Evolutionary conservation across 1,140 invertebrate species (phyloP).

Genomic region (Drosophila rufa): DNA sequence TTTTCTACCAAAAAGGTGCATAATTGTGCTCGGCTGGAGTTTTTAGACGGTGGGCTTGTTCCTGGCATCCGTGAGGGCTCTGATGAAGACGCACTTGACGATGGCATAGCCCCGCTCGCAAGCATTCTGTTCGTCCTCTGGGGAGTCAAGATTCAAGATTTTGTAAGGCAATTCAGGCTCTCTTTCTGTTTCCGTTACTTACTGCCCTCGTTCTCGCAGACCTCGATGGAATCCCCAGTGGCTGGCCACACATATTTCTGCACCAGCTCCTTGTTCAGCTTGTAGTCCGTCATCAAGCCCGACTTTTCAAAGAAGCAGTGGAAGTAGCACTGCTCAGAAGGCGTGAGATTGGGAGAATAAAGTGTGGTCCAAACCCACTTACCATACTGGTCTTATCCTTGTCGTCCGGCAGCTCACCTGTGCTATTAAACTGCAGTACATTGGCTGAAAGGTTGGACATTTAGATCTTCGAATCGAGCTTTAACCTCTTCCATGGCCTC

Average conservation of each 20-base stretch:
- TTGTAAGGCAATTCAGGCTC: not conserved
- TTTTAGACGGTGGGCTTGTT: conserved; percentile 71
- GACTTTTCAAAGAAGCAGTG: conserved; percentile 80
- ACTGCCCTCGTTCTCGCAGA: conserved; percentile 68
- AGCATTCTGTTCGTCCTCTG: conserved; percentile 66
- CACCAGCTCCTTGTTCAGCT: conserved; percentile 62
- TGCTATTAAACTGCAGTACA: conserved; percentile 68
- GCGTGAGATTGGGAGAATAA: not conserved
- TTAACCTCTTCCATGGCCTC: not conserved
- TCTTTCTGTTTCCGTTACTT: conserved; percentile 25
- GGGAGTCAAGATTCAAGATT: not conserved
- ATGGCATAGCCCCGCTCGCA: conserved; percentile 73
- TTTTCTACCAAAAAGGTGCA: conserved; percentile 28
- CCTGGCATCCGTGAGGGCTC: conserved; percentile 70
- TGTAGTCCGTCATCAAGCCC: conserved; percentile 71
- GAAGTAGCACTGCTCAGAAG: conserved; percentile 67
- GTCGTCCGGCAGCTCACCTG: conserved; percentile 64
- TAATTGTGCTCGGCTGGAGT: not conserved
- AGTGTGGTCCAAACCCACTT: not conserved
- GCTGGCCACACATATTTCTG: conserved; percentile 76
- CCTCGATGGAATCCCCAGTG: conserved; percentile 74
- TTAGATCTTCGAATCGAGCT: not conserved
- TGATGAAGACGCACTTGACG: conserved; percentile 64
- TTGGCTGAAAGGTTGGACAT: conserved; percentile 50
- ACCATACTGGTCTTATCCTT: conserved; percentile 79